Percentiles rank a stretch among this genome's conserved stretches.
Conservation (phyloP, 2,797 vertebrate species). For the Sarcophilus harrisii region DNA sequence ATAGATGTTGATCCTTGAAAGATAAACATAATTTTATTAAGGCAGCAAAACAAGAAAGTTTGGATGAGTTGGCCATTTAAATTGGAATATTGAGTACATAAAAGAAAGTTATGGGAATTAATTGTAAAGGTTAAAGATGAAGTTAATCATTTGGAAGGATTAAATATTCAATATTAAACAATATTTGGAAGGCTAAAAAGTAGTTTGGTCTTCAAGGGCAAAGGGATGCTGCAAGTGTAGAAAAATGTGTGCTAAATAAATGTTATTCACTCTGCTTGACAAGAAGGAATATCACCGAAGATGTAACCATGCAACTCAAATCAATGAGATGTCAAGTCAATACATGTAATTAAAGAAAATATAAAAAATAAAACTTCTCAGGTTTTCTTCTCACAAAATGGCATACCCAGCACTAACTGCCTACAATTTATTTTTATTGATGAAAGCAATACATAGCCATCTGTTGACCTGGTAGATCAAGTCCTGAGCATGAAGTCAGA, state of each 20-base stretch:
- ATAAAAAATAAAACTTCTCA: not conserved
- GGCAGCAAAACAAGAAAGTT: not conserved
- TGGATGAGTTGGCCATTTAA: not conserved
- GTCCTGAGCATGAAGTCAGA: too few relatives aligned
- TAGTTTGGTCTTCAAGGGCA: not conserved
- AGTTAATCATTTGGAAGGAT: not conserved
- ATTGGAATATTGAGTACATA: not conserved
- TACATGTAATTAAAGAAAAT: not conserved
- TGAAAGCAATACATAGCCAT: not conserved
- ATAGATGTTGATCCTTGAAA: not conserved
- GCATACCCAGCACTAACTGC: conserved; percentile 17
- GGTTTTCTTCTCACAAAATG: not conserved
- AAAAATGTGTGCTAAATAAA: not conserved
- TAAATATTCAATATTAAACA: not conserved
- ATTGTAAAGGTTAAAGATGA: not conserved
- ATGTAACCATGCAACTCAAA: conserved; percentile 34
- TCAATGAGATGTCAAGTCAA: not conserved
- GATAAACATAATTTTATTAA: not conserved
- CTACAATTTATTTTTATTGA: conserved; percentile 15
- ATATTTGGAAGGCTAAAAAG: not conserved
- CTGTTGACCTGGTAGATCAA: not conserved
- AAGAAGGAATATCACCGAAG: not conserved
- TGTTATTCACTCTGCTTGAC: not conserved
- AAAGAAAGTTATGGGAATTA: not conserved
- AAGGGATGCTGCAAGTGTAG: not conserved